These are phyloP conservation scores for Drosophila ezoana DNA, from an alignment of 2,888 invertebrate species.

Conservation along the genomic window DNA sequence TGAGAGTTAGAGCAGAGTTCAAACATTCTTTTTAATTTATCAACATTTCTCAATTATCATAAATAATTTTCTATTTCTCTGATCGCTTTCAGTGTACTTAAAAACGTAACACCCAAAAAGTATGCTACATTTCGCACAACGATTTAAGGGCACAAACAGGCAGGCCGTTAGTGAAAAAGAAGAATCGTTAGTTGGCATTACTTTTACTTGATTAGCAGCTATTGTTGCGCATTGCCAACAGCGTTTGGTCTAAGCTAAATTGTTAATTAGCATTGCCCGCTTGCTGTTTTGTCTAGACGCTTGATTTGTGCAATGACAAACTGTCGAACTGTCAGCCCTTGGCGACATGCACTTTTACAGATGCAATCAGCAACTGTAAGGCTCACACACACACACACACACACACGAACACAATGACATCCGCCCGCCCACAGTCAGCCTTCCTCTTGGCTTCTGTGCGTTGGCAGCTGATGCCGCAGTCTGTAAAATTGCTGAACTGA, in stretches of 20 bases:
- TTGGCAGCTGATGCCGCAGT: conserved; percentile 73
- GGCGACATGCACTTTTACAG: conserved; percentile 56
- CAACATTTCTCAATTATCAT: too few relatives aligned
- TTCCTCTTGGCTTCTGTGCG: conserved; percentile 53
- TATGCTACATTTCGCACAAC: conserved; percentile 28
- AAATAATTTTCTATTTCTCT: too few relatives aligned
- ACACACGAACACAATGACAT: not conserved
- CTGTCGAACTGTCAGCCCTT: conserved; percentile 49
- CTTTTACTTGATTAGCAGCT: conserved; percentile 27
- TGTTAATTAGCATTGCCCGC: conserved; percentile 38
- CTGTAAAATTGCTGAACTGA: conserved; percentile 80
- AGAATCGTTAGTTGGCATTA: conserved; percentile 8
- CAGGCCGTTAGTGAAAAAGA: not conserved
- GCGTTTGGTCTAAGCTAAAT: conserved; percentile 14
- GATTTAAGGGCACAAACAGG: too few relatives aligned
- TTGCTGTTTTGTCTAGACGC: conserved; percentile 21
- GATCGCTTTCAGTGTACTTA: not conserved
- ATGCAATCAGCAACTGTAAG: conserved; percentile 70
- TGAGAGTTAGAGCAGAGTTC: too few relatives aligned
- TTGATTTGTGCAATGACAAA: conserved; percentile 19
- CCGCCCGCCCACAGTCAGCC: conserved; percentile 21
- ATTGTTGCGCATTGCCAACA: conserved; percentile 23
- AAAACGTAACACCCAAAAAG: conserved; percentile 16
- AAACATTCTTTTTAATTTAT: too few relatives aligned
- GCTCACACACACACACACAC: conserved; percentile 16